Base-by-base conservation (phyloP, 2,888 invertebrate species). In the Cheilosia vernalis region DNA sequence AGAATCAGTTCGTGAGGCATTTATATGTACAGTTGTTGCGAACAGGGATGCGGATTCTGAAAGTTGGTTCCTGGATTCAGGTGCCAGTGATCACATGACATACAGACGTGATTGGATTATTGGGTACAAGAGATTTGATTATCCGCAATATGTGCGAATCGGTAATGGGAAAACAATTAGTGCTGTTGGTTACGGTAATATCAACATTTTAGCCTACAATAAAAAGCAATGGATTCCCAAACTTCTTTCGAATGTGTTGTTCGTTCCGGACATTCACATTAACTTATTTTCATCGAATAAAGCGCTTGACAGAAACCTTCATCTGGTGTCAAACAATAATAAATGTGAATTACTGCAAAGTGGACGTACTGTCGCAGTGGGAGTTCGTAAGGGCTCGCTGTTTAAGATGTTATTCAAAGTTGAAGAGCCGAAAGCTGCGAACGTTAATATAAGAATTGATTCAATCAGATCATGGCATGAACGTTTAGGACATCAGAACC, bases 391-490 rank as follows among this genome's bases (percentile, higher is more conserved):
- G 47, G 61, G 24, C 24, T 53, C 69, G 6, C 40, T 84, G 4
- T 87, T 86, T 53, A 85, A 87, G 55, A 44, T 87, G 19, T 24
- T 66, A 15, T 64, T 81, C 21, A 83, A 60, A 53, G 85, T 85
- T 2, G 33, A 60, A 7, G 40, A 60, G 33, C 37, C 30, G 13
- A 27, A 15, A 33, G n/a, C 30, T 49, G 73, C 66, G 19, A 70
- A 74, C 44, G 17, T 47, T 17, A 76, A 66, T 51, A 49, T 49
- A 10, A 67, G 49, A 42, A 49, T 70, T 15, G 74, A 86, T 53
- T 73, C 80, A 4, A 47, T 87, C 40, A 60, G 87, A 47, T 13
- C 83, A 4, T 89, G 88, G 89, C 88, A 89, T 80, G 88, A 88
- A 47, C 30, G 87, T 7, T 47, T 89, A 24, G 82, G 78, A 4